phyloP scores from a whole-genome alignment of 1,140 invertebrate species.

The Drosophila neocordata region DNA sequence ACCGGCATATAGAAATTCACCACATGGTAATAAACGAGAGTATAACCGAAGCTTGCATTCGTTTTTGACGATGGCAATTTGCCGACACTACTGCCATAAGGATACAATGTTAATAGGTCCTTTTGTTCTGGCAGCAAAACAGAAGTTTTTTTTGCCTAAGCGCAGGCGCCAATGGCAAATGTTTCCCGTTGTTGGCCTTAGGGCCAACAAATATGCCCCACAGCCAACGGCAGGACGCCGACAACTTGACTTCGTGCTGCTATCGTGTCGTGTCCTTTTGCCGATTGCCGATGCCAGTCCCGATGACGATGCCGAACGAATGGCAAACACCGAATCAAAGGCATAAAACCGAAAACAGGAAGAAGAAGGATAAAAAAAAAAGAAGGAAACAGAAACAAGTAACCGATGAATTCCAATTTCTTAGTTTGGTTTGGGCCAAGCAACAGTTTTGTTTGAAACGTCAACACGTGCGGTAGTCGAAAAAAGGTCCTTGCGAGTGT shows the following conservation, averaged over 20 bases:
- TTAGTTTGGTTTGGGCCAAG: slow-evolving; percentile 31
- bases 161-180: slow-evolving; percentile 63
- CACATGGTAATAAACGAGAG: slow-evolving; percentile 31
- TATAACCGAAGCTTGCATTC: background rate
- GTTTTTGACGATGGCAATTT: background rate
- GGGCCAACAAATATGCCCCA: slow-evolving; percentile 44
- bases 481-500: slow-evolving; percentile 18
- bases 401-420: slow-evolving; percentile 21
- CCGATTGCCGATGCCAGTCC: background rate
- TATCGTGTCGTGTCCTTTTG: background rate
- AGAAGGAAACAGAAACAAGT: slow-evolving; percentile 6
- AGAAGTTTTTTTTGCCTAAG: slow-evolving; percentile 15
- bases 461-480: slow-evolving; percentile 70
- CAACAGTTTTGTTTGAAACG: slow-evolving; percentile 78
- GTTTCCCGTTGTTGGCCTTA: slow-evolving; percentile 32
- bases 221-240: slow-evolving; percentile 64
- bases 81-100: background rate
- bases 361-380: background rate
- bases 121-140: background rate
- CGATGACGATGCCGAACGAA: slow-evolving; percentile 6
- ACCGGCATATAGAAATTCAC: slow-evolving; percentile 41
- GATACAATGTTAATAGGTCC: background rate
- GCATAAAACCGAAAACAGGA: background rate
- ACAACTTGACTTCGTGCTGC: slow-evolving; percentile 22
- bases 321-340: background rate